Evolutionary conservation across 2,888 invertebrate species (phyloP).

Genomic region (Andrena minutula): DNA sequence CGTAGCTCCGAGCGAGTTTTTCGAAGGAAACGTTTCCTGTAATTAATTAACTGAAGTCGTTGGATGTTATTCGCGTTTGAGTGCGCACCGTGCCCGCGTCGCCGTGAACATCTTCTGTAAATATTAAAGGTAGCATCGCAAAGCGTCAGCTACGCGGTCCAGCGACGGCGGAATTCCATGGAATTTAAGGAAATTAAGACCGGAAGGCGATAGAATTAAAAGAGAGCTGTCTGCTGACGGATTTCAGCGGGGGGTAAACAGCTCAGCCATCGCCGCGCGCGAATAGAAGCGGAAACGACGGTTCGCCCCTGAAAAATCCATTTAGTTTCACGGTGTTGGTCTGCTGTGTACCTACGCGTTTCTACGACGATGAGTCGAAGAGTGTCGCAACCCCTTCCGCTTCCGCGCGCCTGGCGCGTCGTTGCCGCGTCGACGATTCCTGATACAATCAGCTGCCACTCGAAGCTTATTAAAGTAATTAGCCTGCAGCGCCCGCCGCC

Average conservation of each 20-base stretch:
- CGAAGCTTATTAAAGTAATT: conserved; percentile 70
- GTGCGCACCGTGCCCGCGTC: not conserved
- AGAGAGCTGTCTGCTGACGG: not conserved
- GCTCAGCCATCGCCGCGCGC: not conserved
- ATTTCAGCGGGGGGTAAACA: not conserved
- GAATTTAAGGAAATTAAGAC: no score
- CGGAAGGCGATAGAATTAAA: conserved; percentile 17
- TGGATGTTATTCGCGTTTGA: conserved; percentile 10
- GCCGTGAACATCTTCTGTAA: conserved; percentile 2
- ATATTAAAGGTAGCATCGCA: not conserved
- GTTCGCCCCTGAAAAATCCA: not conserved
- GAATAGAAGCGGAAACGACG: conserved; percentile 10
- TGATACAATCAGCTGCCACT: conserved; percentile 49
- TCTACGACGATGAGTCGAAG: not conserved
- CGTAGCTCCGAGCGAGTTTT: not conserved
- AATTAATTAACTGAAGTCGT: conserved; percentile 28
- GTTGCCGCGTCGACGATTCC: conserved; percentile 57
- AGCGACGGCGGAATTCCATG: conserved; percentile 1
- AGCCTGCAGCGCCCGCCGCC: conserved; percentile 21
- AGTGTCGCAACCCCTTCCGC: conserved; percentile 21
- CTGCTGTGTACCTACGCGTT: not conserved
- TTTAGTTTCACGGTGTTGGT: not conserved
- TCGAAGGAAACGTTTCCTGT: not conserved
- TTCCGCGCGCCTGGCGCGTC: conserved; percentile 15
- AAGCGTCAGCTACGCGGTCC: not conserved